These are phyloP conservation scores for Zaprionus ghesquierei DNA, from an alignment of 1,140 invertebrate species.

Conservation along the genomic window DNA sequence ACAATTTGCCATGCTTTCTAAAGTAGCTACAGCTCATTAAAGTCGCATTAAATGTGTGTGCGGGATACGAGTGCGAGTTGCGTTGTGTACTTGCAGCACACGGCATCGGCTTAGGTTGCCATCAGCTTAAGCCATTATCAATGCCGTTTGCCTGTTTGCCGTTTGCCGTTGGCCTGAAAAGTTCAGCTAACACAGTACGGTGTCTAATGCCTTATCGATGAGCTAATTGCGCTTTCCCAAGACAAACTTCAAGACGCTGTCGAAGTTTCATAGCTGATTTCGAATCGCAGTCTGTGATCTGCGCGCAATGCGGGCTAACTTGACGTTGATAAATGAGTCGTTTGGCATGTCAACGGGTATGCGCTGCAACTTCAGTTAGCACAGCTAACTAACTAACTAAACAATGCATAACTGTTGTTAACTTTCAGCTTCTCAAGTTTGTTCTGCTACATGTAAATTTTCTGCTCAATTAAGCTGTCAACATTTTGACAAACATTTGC, in stretches of 20 bases:
- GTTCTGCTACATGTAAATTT: slow-evolving; percentile 39
- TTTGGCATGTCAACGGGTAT: background rate
- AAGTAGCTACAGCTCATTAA: slow-evolving; percentile 45
- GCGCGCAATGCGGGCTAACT: slow-evolving; percentile 40
- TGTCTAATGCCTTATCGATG: slow-evolving; percentile 26
- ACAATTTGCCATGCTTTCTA: slow-evolving; percentile 39
- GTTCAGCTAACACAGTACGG: background rate
- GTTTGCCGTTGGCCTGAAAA: background rate
- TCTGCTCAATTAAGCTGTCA: slow-evolving; percentile 74
- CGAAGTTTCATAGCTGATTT: background rate
- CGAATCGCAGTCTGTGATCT: background rate
- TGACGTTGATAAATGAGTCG: slow-evolving; percentile 67
- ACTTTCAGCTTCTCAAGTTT: slow-evolving; percentile 7
- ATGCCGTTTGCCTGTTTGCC: background rate
- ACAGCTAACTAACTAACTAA: slow-evolving; percentile 23
- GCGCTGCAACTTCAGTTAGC: slow-evolving; percentile 6
- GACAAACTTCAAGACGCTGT: background rate
- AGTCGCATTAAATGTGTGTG: slow-evolving; percentile 42
- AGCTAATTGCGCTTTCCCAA: slow-evolving; percentile 32
- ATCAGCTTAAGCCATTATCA: slow-evolving; percentile 12
- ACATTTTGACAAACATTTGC: slow-evolving; percentile 71
- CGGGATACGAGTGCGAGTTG: background rate
- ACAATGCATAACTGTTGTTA: slow-evolving; percentile 35
- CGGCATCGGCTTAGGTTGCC: slow-evolving; percentile 30
- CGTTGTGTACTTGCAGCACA: slow-evolving; percentile 16